Conservation (phyloP, 2,797 vertebrate species). For the Prunella strophiata region DNA sequence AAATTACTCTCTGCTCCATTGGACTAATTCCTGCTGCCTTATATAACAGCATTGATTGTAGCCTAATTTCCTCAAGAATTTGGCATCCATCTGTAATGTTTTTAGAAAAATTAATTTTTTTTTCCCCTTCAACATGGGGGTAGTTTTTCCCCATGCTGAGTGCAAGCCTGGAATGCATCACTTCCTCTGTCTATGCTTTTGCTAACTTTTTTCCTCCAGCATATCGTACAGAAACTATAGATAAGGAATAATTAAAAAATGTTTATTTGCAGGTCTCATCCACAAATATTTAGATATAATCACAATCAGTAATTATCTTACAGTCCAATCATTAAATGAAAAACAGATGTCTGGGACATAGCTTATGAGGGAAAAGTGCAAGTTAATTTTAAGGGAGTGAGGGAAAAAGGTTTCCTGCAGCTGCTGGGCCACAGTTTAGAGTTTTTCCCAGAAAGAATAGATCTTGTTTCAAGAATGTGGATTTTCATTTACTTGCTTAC, state of each 20-base stretch:
- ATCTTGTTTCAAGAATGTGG: not conserved
- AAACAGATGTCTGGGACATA: slow-evolving; percentile 53
- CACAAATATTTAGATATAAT: slow-evolving; percentile 25
- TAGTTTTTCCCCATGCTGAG: not conserved
- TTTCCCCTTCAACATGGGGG: not conserved
- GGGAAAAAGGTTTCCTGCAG: not conserved
- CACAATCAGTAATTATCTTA: not conserved
- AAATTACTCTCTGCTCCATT: not conserved
- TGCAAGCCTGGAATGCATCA: not conserved
- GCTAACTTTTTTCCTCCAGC: not conserved
- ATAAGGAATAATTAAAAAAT: not conserved
- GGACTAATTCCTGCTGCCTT: not conserved
- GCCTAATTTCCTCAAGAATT: slow-evolving; percentile 43
- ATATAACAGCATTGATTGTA: not conserved
- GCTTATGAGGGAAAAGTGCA: slow-evolving; percentile 16
- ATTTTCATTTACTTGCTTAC: slow-evolving; percentile 12
- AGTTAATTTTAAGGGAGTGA: slow-evolving; percentile 4
- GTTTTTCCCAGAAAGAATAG: not conserved
- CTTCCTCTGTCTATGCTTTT: not conserved
- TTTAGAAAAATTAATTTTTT: not conserved
- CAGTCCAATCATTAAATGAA: slow-evolving; percentile 41
- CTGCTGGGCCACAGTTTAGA: not conserved
- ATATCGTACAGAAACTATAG: slow-evolving; percentile 1
- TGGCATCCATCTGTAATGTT: not conserved
- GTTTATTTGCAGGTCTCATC: slow-evolving; percentile 36